These are phyloP conservation scores for Scartelaos histophorus DNA, from an alignment of 2,113 vertebrate genomes.

Conservation along the genomic window DNA sequence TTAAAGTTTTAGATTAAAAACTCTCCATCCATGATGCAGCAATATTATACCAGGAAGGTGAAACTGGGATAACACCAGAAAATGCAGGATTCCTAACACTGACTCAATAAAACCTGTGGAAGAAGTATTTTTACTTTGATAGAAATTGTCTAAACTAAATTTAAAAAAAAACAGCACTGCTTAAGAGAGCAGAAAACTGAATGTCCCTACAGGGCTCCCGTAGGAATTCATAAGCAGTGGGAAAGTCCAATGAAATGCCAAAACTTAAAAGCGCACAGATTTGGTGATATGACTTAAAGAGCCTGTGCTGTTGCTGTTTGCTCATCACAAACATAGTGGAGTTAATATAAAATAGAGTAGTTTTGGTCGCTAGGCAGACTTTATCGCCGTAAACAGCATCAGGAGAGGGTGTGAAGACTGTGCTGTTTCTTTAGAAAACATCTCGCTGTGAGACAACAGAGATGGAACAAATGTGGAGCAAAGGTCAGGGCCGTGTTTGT, in stretches of 20 bases:
- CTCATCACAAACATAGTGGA: no score
- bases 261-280: not conserved
- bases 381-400: not conserved
- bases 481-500: conserved; percentile 11
- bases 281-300: not conserved
- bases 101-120: not conserved
- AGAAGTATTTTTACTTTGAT: not conserved
- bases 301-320: no score
- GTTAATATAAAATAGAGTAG: not conserved
- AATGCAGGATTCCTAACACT: not conserved
- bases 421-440: conserved; percentile 2
- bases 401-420: not conserved
- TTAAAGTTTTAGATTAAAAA: no score
- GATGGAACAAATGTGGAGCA: conserved; percentile 1
- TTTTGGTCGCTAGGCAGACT: not conserved
- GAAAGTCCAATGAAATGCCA: not conserved
- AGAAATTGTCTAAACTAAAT: not conserved
- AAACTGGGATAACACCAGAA: no score
- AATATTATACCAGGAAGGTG: no score
- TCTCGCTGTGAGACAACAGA: not conserved
- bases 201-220: not conserved
- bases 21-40: no score
- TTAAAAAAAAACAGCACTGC: not conserved
- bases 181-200: no score
- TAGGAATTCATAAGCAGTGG: not conserved